Conservation (phyloP, 1,140 invertebrate species). For the Trachymyrmex septentrionalis region DNA sequence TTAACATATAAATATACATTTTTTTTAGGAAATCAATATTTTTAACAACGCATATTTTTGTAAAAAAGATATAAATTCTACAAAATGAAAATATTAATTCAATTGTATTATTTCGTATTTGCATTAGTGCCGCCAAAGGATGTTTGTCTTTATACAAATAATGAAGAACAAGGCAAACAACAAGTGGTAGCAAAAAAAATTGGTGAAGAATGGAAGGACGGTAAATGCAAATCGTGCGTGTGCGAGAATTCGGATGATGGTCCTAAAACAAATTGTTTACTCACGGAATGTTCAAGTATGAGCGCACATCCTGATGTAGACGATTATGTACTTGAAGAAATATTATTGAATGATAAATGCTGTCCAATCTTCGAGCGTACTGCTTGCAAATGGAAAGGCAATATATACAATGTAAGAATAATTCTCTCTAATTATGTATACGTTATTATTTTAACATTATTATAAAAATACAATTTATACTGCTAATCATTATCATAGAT, state of each 20-base stretch:
- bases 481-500: conserved; percentile 76
- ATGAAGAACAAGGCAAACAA: conserved; percentile 85
- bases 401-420: conserved; percentile 85
- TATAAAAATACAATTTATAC: conserved; percentile 16
- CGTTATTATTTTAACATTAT: neutral
- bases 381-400: conserved; percentile 88
- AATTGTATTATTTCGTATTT: conserved; percentile 38
- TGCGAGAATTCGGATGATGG: conserved; percentile 84
- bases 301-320: conserved; percentile 81
- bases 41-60: neutral
- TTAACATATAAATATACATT: neutral
- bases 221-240: conserved; percentile 89
- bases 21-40: conserved; percentile 6
- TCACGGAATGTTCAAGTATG: conserved; percentile 83
- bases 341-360: conserved; percentile 87
- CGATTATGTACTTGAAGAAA: conserved; percentile 87
- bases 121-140: conserved; percentile 89
- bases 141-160: conserved; percentile 89
- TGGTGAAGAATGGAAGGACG: conserved; percentile 90
- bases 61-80: neutral
- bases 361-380: conserved; percentile 88
- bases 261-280: conserved; percentile 80
- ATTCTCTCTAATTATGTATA: neutral
- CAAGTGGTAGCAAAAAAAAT: conserved; percentile 86
- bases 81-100: neutral